A percentile compares a stretch with the other conserved stretches of the same genome.
These are phyloP conservation scores for Xyrichtys novacula DNA, from an alignment of 2,797 vertebrate species.

Conservation along the genomic window DNA sequence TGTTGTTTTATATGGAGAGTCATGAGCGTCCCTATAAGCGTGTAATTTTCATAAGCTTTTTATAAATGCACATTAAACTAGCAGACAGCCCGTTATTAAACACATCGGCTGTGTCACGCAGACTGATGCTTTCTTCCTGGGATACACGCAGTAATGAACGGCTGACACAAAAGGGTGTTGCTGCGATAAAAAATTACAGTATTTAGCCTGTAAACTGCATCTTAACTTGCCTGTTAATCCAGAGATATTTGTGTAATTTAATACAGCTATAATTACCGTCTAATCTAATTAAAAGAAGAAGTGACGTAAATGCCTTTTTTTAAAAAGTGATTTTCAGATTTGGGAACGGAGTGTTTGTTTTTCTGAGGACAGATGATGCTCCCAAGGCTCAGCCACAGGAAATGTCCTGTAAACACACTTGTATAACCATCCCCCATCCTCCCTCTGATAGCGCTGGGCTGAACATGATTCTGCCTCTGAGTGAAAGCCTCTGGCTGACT, in stretches of 20 bases:
- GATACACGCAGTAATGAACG: slow-evolving; percentile 59
- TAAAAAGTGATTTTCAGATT: slow-evolving; percentile 51
- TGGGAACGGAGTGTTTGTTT: slow-evolving; percentile 76
- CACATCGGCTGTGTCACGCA: slow-evolving; percentile 28
- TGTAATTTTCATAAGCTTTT: slow-evolving; percentile 21
- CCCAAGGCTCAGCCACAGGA: slow-evolving; percentile 82
- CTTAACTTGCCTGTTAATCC: slow-evolving; percentile 14
- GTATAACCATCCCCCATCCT: slow-evolving; percentile 79
- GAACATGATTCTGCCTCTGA: slow-evolving; percentile 59
- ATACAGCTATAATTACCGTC: slow-evolving; percentile 26
- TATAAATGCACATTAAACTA: slow-evolving; percentile 6
- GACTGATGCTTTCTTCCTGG: slow-evolving; percentile 34
- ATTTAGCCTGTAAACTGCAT: slow-evolving; percentile 41
- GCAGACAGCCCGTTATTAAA: slow-evolving; percentile 45
- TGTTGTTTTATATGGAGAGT: neutral
- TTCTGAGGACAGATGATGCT: slow-evolving; percentile 80
- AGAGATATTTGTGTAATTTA: slow-evolving; percentile 7
- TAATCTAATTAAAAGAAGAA: neutral
- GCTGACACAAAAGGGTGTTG: slow-evolving; percentile 51
- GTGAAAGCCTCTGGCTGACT: slow-evolving; percentile 51
- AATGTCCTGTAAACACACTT: slow-evolving; percentile 83
- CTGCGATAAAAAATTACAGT: slow-evolving; percentile 38
- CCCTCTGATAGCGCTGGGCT: slow-evolving; percentile 74
- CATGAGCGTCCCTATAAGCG: neutral
- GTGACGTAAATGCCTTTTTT: neutral